Conservation (phyloP, 2,888 invertebrate species). For the Sarcophaga rosellei region DNA sequence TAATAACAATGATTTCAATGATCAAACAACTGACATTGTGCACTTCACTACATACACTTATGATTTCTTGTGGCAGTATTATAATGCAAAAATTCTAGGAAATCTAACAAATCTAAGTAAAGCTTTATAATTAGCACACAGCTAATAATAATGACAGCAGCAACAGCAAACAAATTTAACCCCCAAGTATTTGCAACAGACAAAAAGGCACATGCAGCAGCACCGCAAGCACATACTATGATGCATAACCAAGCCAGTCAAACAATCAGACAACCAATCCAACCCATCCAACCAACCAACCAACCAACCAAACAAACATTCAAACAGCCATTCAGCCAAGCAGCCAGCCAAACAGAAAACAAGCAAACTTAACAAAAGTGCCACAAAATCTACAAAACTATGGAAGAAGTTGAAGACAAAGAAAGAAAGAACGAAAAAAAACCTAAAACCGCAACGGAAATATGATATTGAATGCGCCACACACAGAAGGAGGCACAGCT, state of each 20-base stretch:
- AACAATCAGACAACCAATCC: background rate
- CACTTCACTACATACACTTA: background rate
- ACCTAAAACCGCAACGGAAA: constrained; percentile 29
- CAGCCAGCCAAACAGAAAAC: background rate
- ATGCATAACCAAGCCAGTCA: background rate
- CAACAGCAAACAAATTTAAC: too few species aligned
- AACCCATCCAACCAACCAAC: too few species aligned
- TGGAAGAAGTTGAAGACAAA: background rate
- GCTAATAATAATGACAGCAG: too few species aligned
- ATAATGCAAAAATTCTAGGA: too few species aligned
- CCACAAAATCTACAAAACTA: background rate
- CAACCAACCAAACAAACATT: too few species aligned
- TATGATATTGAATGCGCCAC: constrained; percentile 49
- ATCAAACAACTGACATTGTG: constrained; percentile 37
- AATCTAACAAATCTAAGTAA: too few species aligned
- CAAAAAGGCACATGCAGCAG: constrained; percentile 4
- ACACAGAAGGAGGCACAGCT: constrained; percentile 5
- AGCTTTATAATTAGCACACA: too few species aligned
- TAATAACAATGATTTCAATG: constrained; percentile 17
- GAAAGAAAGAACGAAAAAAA: background rate
- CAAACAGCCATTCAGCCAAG: too few species aligned
- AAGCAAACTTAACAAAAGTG: constrained; percentile 19
- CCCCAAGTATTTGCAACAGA: background rate
- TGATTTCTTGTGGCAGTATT: too few species aligned
- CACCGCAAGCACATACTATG: background rate